phyloP scores from a whole-genome alignment of 2,888 invertebrate genomes.

The Margaritifera margaritifera region DNA sequence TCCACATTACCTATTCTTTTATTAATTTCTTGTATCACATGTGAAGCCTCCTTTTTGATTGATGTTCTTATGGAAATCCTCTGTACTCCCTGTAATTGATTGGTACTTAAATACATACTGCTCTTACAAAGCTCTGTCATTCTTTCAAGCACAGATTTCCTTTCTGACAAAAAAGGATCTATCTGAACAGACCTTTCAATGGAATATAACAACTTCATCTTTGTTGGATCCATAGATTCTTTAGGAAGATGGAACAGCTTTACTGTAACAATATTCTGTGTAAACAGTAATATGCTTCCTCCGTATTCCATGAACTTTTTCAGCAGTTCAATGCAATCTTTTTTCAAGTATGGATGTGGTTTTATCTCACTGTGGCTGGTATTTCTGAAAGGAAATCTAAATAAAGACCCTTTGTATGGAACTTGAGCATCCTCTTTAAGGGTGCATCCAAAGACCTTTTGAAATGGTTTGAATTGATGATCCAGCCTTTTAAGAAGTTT shows the following conservation, averaged over 20 bases:
- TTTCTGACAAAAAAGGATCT: too few relatives aligned
- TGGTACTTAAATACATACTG: too few relatives aligned
- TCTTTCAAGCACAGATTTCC: too few relatives aligned
- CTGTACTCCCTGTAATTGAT: too few relatives aligned
- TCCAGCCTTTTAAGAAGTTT: constrained; percentile 40
- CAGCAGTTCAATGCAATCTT: constrained; percentile 55
- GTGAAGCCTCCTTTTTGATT: not conserved
- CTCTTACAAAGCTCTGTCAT: too few relatives aligned
- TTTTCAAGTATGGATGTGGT: constrained; percentile 40
- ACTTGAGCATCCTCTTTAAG: constrained; percentile 5
- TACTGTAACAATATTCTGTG: constrained; percentile 62
- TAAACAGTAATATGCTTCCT: constrained; percentile 63
- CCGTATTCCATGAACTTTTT: constrained; percentile 46
- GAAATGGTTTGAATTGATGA: constrained; percentile 65
- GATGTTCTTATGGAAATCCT: not conserved
- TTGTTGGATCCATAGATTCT: not conserved
- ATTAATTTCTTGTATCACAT: not conserved
- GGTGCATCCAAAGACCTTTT: constrained; percentile 53
- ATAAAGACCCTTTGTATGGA: constrained; percentile 56
- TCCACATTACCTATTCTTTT: not conserved
- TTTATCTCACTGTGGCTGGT: constrained; percentile 61
- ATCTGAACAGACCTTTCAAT: too few relatives aligned
- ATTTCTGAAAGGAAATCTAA: constrained; percentile 66
- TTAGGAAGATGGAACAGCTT: constrained; percentile 53
- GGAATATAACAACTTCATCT: not conserved